Percentiles rank a stretch among this genome's conserved stretches.
Evolutionary conservation across 2,888 invertebrate species (phyloP).

Genomic region (Sipha maydis): DNA sequence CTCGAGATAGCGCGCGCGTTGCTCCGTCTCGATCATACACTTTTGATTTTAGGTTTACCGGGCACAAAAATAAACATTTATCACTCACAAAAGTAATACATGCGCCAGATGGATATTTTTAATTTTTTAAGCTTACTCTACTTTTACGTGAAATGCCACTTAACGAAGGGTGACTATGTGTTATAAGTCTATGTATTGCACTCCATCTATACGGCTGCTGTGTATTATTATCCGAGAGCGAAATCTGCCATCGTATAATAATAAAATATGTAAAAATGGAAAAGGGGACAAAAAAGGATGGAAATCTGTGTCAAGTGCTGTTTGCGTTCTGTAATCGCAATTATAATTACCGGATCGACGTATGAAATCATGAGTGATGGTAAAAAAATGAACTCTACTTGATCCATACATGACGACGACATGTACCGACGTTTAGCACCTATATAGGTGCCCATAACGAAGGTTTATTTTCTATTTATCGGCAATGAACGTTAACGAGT

Average conservation of each 20-base stretch:
- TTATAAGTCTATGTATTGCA: background rate
- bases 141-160: background rate
- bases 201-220: background rate
- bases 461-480: background rate
- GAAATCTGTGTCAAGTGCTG: constrained; percentile 42
- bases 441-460: background rate
- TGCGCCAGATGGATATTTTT: background rate
- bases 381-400: constrained; percentile 6
- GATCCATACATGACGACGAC: background rate
- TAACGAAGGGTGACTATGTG: background rate
- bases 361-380: constrained; percentile 15
- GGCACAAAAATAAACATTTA: constrained; percentile 7
- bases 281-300: background rate
- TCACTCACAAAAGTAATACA: constrained; percentile 13
- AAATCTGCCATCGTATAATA: constrained; percentile 23
- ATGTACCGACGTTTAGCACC: background rate
- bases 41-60: background rate
- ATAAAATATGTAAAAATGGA: background rate
- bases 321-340: constrained; percentile 25
- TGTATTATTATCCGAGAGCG: constrained; percentile 7
- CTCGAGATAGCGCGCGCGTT: background rate
- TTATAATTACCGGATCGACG: constrained; percentile 12
- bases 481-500: too few species aligned
- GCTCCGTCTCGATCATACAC: background rate
- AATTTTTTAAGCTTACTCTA: constrained; percentile 25